These are phyloP conservation scores for Magallana ariakensis DNA, from an alignment of 1,140 invertebrate species.

Conservation along the genomic window DNA sequence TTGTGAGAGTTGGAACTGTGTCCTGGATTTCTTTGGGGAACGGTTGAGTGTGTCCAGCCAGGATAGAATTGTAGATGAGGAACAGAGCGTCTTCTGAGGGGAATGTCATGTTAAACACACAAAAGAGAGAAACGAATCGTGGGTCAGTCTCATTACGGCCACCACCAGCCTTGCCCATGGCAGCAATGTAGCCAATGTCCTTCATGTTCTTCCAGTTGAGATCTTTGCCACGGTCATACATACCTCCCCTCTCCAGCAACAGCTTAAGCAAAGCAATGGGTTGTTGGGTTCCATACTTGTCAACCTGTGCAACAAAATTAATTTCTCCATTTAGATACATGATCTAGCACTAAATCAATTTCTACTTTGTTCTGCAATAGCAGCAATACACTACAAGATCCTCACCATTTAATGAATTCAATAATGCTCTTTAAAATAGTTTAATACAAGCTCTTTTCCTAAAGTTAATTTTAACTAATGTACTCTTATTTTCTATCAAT, in stretches of 20 bases:
- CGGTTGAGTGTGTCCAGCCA: conserved; percentile 86
- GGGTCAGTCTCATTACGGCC: conserved; percentile 94
- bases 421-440: too few relatives aligned
- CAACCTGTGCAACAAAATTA: conserved; percentile 78
- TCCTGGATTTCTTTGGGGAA: conserved; percentile 86
- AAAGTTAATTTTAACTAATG: too few relatives aligned
- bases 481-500: too few relatives aligned
- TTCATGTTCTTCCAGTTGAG: conserved; percentile 92
- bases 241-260: conserved; percentile 90
- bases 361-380: too few relatives aligned
- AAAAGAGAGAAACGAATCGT: conserved; percentile 93
- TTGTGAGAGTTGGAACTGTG: conserved; percentile 85
- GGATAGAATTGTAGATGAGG: conserved; percentile 86
- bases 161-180: conserved; percentile 87
- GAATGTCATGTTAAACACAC: conserved; percentile 91
- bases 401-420: too few relatives aligned
- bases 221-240: conserved; percentile 93
- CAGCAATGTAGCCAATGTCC: conserved; percentile 84
- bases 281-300: conserved; percentile 94
- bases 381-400: too few relatives aligned
- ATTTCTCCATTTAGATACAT: not conserved
- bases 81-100: conserved; percentile 84
- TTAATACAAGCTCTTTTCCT: too few relatives aligned
- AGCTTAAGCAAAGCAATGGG: conserved; percentile 93
- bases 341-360: not conserved